Evolutionary conservation across 2,888 invertebrate genomes (phyloP).

Genomic region (Microplitis manilae): DNA sequence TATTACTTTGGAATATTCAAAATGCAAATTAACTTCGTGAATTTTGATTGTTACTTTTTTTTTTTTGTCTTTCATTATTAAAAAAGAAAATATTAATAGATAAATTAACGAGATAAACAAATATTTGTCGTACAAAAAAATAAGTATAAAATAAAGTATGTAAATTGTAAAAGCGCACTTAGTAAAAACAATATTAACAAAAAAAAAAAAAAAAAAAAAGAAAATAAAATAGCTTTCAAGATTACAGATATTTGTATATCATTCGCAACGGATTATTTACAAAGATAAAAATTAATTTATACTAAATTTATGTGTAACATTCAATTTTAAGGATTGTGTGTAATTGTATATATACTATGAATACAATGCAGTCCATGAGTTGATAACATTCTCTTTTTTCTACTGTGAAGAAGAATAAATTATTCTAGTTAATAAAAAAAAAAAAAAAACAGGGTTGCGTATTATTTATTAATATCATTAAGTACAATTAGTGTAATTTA

Average conservation of each 20-base stretch:
- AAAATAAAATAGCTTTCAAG: constrained; percentile 45
- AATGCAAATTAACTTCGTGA: neutral
- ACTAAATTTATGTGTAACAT: constrained; percentile 70
- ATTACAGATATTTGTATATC: constrained; percentile 36
- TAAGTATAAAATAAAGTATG: constrained; percentile 38
- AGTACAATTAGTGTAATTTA: neutral
- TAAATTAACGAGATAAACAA: constrained; percentile 39
- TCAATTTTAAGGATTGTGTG: constrained; percentile 70
- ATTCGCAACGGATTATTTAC: constrained; percentile 46
- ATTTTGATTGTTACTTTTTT: neutral
- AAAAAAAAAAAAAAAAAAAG: constrained; percentile 29
- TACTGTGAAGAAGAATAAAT: constrained; percentile 71
- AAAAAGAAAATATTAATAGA: constrained; percentile 29
- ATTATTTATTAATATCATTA: constrained; percentile 25
- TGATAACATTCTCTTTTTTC: constrained; percentile 72
- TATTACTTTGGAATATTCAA: neutral
- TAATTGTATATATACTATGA: constrained; percentile 67
- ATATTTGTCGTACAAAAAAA: constrained; percentile 40
- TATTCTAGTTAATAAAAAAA: constrained; percentile 71
- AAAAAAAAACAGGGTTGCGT: constrained; percentile 43
- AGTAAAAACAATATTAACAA: constrained; percentile 17
- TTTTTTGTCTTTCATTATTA: constrained; percentile 4
- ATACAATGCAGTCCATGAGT: constrained; percentile 71
- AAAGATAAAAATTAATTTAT: constrained; percentile 64
- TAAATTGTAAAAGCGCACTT: constrained; percentile 46